Evolutionary conservation across 2,113 vertebrate genomes (phyloP), one percentile per base, ranked within the genome.

Genomic region (Chamaea fasciata): DNA sequence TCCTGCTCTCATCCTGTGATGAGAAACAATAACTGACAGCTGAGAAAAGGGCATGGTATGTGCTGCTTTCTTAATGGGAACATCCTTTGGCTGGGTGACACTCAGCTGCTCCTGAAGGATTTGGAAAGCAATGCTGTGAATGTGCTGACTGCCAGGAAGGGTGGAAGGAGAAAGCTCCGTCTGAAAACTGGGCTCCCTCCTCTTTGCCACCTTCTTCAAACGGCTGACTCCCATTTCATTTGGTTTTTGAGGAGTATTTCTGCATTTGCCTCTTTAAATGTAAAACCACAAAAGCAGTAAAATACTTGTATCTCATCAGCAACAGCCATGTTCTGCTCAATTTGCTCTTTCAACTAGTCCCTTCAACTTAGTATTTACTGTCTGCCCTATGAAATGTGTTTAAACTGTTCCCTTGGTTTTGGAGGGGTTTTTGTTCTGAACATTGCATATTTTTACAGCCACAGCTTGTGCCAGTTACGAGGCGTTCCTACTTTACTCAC

Each of bases 391-490:
- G 52, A 85, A 85, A 82, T 41, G 9, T 49, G 17, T 86, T 91
- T 91, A 62, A 95, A 69, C 15, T n/a, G 46, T 47, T 94, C 33
- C 56, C 70, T 90, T 83, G 71, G 68, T 63, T 90, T 90, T 83
- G 64, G 71, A 90, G 52, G 22, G 8, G 2, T 9, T 88, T 95
- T 92, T 92, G 22, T 71, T 83, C 68, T 53, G 90, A 83, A 49
- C 31, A 6, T 46, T 23, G 68, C 59, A 74, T 69, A 65, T 69
- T 93, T 93, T 85, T 62, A 55, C 71, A 81, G 71, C 73, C 83
- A 44, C 79, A 64, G 79, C 46, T 87, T 94, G 83, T 94, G 92
- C 86, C 92, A 90, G 76, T 94, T 89, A 81, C 80, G 59, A 74
- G 73, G 52, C 30, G 4, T 96, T 92, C 68, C 69, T 90, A 35